Evolutionary conservation across 2,113 vertebrate genomes (phyloP).

Genomic region (Platycercus adscitus): DNA sequence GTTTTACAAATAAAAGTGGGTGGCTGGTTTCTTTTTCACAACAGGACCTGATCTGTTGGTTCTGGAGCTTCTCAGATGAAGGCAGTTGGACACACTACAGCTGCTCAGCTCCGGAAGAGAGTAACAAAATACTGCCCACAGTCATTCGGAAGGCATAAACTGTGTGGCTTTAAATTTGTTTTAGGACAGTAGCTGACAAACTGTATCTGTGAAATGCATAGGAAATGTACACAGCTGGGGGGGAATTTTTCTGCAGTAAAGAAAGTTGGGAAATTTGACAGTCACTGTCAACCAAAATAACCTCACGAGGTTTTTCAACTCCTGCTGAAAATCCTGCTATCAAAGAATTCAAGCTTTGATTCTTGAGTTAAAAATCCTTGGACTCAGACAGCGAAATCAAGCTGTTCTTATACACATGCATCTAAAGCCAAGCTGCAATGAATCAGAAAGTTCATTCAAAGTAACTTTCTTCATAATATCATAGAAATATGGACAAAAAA

Average conservation of each 20-base stretch:
- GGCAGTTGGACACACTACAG: background rate
- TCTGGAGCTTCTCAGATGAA: constrained; percentile 32
- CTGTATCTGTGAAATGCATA: background rate
- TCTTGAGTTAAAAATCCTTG: background rate
- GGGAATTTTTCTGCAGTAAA: background rate
- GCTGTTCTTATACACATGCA: background rate
- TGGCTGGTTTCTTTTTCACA: background rate
- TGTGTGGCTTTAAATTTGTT: background rate
- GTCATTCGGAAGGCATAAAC: background rate
- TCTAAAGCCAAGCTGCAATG: background rate
- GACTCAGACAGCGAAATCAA: background rate
- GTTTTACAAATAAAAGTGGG: constrained; percentile 33
- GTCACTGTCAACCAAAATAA: background rate
- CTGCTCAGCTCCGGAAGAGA: constrained; percentile 18
- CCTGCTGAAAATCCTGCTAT: background rate
- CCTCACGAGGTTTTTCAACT: background rate
- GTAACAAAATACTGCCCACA: constrained; percentile 11
- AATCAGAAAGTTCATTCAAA: background rate
- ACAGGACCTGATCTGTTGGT: constrained; percentile 10
- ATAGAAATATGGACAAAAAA: background rate
- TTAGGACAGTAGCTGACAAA: background rate
- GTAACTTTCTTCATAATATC: background rate
- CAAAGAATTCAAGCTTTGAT: background rate
- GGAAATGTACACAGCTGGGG: background rate
- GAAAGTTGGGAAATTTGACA: background rate